These are phyloP conservation scores for Glossosoma conforme DNA, from an alignment of 1,140 invertebrate species.

Conservation along the genomic window DNA sequence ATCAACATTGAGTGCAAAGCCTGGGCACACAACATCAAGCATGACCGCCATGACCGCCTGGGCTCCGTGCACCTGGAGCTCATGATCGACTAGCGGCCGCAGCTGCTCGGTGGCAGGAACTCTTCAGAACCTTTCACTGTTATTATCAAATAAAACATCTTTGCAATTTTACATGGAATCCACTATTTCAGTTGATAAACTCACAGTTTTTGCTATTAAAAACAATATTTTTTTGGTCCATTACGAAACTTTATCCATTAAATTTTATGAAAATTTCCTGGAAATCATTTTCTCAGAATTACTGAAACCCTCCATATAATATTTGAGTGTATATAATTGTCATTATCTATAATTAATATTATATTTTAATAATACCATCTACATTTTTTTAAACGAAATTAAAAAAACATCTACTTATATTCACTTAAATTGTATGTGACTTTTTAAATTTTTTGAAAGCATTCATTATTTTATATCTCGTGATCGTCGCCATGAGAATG, in stretches of 20 bases:
- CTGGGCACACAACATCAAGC: conserved; percentile 82
- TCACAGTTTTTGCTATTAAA: no score
- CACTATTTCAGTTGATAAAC: neutral
- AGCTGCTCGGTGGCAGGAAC: no score
- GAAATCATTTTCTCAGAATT: conserved; percentile 2
- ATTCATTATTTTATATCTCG: no score
- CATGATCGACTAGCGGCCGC: conserved; percentile 84
- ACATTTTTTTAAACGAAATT: neutral
- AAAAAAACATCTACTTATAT: neutral
- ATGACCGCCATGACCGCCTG: conserved; percentile 70
- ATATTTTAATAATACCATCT: neutral
- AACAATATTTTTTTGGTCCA: no score
- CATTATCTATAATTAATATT: neutral
- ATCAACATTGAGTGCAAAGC: conserved; percentile 89
- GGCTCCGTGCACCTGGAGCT: conserved; percentile 88
- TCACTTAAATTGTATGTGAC: conserved; percentile 4
- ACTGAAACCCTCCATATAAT: conserved; percentile 1
- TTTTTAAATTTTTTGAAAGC: no score
- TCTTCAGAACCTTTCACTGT: no score
- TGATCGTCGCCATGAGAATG: no score
- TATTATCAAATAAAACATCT: no score
- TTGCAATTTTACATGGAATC: neutral
- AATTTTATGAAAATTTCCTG: neutral
- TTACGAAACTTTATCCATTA: no score
- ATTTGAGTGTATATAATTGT: conserved; percentile 4